Evolutionary conservation across 2,888 invertebrate species (phyloP), one percentile per base, ranked within the genome.

Genomic region (Thecocarcelia acutangulata): DNA sequence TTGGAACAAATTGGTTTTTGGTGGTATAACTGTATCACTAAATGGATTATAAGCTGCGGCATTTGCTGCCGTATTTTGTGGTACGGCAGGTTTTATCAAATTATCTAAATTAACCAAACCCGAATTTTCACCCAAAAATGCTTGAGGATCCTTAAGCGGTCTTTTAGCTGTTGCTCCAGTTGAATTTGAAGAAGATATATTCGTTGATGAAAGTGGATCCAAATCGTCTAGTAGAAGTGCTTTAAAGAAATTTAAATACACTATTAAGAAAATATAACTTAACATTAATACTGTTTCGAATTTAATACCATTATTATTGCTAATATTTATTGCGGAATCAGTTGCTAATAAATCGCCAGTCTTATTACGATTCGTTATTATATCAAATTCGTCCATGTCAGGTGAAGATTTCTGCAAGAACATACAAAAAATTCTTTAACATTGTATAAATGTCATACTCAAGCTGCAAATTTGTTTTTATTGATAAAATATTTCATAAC

Each of bases 71-170:
- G 87, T 89, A 58, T 86, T 87, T 82, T 89, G 89, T 19, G 90
- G 87, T 80, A 88, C 87, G 68, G 89, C 90, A 81, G 93, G 92
- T 86, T 93, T 94, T 86, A 99, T 96, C 89, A 99, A 93, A 90
- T 98, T 97, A 92, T 99, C 99, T 91, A 99, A 93, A 93, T 99
- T 99, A 84, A 99, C 99, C 86, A 99, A 94, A 86, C 96, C 94
- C 12, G 97, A 97, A 92, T 99, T 98, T 91, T 98, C 98, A 54
- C 99, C 99, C 69, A 99, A 94, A 92, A 99, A 99, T 87, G 96
- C 95, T 86, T 97, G 97, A 2, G 98, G 98, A 66, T 97, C 98
- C 92, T 98, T 98, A 73, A 89, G 88, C 83, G 89, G 87, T 77
- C 87, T 89, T 86, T 90, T 89, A 40, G 87, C 73, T 63, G 88